A percentile compares a stretch with the other conserved stretches of the same genome.
phyloP scores from a whole-genome alignment of 2,113 vertebrate genomes.

The Litocranius walleri region DNA sequence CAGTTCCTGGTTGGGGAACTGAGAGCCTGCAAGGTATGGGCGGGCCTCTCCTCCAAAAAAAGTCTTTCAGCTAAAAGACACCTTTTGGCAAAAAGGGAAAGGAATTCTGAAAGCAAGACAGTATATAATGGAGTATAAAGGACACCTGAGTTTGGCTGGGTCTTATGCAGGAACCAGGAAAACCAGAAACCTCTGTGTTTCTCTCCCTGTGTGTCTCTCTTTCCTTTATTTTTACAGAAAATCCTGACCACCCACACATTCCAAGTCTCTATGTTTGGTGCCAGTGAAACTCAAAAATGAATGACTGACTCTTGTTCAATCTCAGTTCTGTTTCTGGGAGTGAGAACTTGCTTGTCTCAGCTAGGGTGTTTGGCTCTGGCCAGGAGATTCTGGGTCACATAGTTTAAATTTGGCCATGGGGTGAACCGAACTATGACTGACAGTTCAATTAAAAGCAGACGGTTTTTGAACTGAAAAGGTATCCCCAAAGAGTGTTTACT shows the following conservation, averaged over 20 bases:
- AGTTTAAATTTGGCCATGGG: background rate
- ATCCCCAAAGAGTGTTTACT: background rate
- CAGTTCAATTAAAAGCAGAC: conserved; percentile 9
- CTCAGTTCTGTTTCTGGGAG: background rate
- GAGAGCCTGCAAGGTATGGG: background rate
- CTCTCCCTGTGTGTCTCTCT: background rate
- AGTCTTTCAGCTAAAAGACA: background rate
- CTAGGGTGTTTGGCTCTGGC: background rate
- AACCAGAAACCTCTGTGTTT: background rate
- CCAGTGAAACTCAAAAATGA: background rate
- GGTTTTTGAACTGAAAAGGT: background rate
- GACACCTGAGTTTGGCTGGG: background rate
- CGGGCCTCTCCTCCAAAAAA: background rate
- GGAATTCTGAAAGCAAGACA: background rate
- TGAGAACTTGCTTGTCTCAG: background rate
- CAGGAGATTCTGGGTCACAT: background rate
- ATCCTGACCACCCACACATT: background rate
- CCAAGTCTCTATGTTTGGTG: background rate
- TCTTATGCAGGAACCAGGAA: background rate
- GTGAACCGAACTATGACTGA: background rate
- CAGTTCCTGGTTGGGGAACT: background rate
- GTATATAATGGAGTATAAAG: background rate
- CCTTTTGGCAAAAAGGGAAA: background rate
- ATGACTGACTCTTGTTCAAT: background rate
- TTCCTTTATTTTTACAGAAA: background rate